These are phyloP conservation scores for Natator depressus DNA, from an alignment of 2,113 vertebrate genomes.

Conservation along the genomic window DNA sequence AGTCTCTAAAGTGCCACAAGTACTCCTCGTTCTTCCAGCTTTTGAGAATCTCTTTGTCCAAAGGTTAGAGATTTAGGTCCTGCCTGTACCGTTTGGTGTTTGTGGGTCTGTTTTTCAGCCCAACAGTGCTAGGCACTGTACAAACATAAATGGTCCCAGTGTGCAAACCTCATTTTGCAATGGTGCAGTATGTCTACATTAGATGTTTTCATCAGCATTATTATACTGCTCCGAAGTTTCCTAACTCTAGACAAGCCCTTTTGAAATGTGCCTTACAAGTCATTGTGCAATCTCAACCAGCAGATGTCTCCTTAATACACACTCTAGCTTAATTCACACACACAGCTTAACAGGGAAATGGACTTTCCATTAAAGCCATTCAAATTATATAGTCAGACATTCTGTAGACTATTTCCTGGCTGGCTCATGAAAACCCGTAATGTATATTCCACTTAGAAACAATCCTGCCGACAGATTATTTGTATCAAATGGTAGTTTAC, in stretches of 20 bases:
- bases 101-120: not conserved
- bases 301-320: not conserved
- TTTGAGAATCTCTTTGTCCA: not conserved
- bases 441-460: rapidly evolving
- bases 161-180: not conserved
- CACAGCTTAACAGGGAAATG: not conserved
- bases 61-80: not conserved
- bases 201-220: not conserved
- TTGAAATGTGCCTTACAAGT: not conserved
- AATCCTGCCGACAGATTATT: rapidly evolving
- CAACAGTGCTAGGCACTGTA: not conserved
- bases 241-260: rapidly evolving
- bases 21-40: not conserved
- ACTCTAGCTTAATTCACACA: rapidly evolving
- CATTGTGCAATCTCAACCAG: not conserved
- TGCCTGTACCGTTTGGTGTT: not conserved
- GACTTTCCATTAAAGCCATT: rapidly evolving
- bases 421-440: rapidly evolving
- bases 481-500: rapidly evolving
- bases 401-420: not conserved
- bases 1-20: too few species aligned
- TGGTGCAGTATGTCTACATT: not conserved
- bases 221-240: not conserved
- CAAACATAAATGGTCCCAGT: not conserved
- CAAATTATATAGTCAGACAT: rapidly evolving